Evolutionary conservation across 2,888 invertebrate genomes (phyloP).

Genomic region (Agriopis aurantiaria): DNA sequence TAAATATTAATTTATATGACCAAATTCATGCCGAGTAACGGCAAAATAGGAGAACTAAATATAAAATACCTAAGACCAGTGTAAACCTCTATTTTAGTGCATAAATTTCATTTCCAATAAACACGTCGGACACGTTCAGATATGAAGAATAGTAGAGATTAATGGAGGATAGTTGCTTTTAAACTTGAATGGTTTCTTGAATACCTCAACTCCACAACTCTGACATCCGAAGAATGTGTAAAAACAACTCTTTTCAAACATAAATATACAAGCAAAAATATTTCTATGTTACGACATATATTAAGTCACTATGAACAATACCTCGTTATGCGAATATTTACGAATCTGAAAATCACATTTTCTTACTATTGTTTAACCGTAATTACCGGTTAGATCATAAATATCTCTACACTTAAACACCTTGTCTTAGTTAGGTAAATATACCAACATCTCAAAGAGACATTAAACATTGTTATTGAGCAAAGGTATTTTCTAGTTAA

Average conservation of each 20-base stretch:
- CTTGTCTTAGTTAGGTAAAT: slow-evolving; percentile 32
- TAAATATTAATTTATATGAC: too few relatives aligned
- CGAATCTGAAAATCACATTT: slow-evolving; percentile 35
- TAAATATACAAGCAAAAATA: slow-evolving; percentile 11
- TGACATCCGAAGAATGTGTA: slow-evolving; percentile 4
- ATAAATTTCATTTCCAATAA: too few relatives aligned
- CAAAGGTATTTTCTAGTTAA: slow-evolving; percentile 21
- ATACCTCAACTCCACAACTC: too few relatives aligned
- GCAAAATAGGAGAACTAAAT: too few relatives aligned
- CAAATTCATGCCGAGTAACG: too few relatives aligned
- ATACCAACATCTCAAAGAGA: slow-evolving; percentile 10
- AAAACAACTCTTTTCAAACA: slow-evolving; percentile 10
- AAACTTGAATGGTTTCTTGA: too few relatives aligned
- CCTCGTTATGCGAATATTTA: slow-evolving; percentile 33
- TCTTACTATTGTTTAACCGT: slow-evolving; percentile 24
- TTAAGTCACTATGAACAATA: slow-evolving; percentile 27
- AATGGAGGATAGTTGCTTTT: too few relatives aligned
- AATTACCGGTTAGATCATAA: slow-evolving; percentile 25
- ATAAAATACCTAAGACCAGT: too few relatives aligned
- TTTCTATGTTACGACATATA: slow-evolving; percentile 14
- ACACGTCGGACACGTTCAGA: too few relatives aligned
- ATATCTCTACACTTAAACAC: slow-evolving; percentile 21
- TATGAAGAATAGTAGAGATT: too few relatives aligned
- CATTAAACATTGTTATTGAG: slow-evolving; percentile 21
- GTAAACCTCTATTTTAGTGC: too few relatives aligned